Evolutionary conservation across 2,888 invertebrate species (phyloP), one percentile per base, ranked within the genome.

Genomic region (Disparrhopalites patrizii): DNA sequence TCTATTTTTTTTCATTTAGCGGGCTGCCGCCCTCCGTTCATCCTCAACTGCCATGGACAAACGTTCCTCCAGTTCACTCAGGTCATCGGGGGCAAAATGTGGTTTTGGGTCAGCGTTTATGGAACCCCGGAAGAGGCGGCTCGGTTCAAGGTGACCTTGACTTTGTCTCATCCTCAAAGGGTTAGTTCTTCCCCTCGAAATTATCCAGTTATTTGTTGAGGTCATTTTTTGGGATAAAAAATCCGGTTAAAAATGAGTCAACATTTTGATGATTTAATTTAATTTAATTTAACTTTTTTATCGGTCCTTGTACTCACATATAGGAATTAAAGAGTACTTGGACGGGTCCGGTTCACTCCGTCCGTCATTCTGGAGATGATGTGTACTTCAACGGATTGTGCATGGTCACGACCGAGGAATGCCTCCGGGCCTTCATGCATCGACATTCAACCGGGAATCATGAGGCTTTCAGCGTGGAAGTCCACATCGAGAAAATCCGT

Each of bases 381-480:
- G 38, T 57, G 15, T 57, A 57, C 38, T 23, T 38, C 7, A 57
- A 57, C 20, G 57, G 57, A 4, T 23, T 57, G 13, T 57, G 57
- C 38, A 57, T 57, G 57, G 57, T 57, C n/a, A 38, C 57, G 10
- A 57, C 57, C 3, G 57, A 57, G 38, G 57, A 57, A 57, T 57
- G 57, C n/a, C 10, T 57, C 5, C 13, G 23, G 8, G 57, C 57
- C 3, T 23, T 57, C 13, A 30, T 57, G 3, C 20, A 18, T n/a
- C 5, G 8, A 4, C 43, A 43, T n/a, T n/a, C n/a, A n/a, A 4
- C 36, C 3, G 27, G 38, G 4, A 13, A 23, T 3, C 15, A 15
- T 18, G 23, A 7, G 5, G 4, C 7, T 36, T 57, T 38, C 20
- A 38, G 18, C 18, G 2, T 38, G 36, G 57, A 57, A 31, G 25